Conservation (phyloP, 2,888 invertebrate genomes). For the Chrysolina americana region DNA sequence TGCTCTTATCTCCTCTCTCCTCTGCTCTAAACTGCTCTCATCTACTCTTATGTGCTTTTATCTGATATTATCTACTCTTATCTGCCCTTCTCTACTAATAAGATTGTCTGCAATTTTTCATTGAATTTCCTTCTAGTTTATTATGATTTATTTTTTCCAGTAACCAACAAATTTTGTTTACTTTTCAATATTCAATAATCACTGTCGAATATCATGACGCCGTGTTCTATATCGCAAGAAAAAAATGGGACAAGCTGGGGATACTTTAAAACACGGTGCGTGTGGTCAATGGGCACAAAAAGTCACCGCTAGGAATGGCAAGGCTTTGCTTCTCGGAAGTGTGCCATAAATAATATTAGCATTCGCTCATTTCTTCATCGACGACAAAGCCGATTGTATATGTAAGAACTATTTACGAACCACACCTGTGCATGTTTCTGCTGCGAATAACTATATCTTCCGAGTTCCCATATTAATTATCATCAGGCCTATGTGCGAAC, state of each 20-base stretch:
- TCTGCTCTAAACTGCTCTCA: too few species aligned
- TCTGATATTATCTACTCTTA: too few species aligned
- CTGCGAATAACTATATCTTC: constrained; percentile 35
- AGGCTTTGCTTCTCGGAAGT: constrained; percentile 2
- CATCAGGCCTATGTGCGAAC: constrained; percentile 44
- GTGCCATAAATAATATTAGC: constrained; percentile 18
- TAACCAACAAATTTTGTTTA: too few species aligned
- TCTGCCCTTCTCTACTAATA: too few species aligned
- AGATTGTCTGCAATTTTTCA: too few species aligned
- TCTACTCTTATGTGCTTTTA: too few species aligned
- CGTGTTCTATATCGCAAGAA: too few species aligned
- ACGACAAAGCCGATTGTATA: constrained; percentile 38
- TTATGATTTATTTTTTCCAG: too few species aligned
- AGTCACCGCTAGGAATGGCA: background rate
- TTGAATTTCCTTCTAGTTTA: too few species aligned
- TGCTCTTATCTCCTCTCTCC: too few species aligned
- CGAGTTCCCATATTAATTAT: constrained; percentile 45
- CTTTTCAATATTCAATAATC: too few species aligned
- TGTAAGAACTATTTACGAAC: constrained; percentile 36
- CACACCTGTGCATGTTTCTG: constrained; percentile 43
- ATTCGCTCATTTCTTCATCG: constrained; percentile 29
- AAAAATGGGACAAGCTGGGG: background rate
- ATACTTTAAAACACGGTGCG: background rate
- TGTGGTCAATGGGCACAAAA: background rate
- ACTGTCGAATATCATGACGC: too few species aligned